phyloP scores from a whole-genome alignment of 2,888 invertebrate species.

The Trissolcus brochymenae region DNA sequence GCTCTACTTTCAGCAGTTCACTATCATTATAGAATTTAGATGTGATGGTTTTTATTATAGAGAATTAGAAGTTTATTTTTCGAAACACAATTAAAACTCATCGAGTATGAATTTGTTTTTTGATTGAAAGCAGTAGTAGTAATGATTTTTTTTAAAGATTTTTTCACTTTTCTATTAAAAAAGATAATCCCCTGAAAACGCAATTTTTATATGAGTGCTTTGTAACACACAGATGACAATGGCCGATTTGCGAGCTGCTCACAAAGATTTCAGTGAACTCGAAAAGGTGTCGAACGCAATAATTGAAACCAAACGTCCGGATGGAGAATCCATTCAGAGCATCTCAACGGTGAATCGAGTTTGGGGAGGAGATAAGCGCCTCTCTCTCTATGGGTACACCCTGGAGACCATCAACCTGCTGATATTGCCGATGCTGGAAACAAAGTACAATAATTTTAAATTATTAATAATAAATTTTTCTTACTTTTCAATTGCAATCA shows the following conservation, averaged over 20 bases:
- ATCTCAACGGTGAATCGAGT: slow-evolving; percentile 75
- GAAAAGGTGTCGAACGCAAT: slow-evolving; percentile 72
- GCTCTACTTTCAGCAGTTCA: too few species aligned
- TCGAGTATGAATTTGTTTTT: too few species aligned
- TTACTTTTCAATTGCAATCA: slow-evolving; percentile 2
- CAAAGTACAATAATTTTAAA: slow-evolving; percentile 84
- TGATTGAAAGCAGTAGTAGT: too few species aligned
- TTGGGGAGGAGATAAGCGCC: slow-evolving; percentile 85
- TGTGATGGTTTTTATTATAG: too few species aligned
- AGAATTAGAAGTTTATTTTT: too few species aligned
- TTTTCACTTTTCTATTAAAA: too few species aligned
- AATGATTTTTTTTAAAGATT: too few species aligned
- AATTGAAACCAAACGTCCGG: slow-evolving; percentile 59
- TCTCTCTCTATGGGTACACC: slow-evolving; percentile 95
- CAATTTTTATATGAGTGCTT: slow-evolving; percentile 1
- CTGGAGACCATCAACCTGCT: slow-evolving; percentile 96
- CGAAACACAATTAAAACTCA: too few species aligned
- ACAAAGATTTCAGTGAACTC: slow-evolving; percentile 76
- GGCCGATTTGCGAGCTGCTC: slow-evolving; percentile 85
- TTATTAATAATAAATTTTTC: not conserved
- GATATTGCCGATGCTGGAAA: slow-evolving; percentile 96
- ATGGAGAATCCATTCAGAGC: slow-evolving; percentile 64
- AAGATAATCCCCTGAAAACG: not conserved
- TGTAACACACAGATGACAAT: slow-evolving; percentile 83
- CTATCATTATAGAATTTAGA: too few species aligned